A percentile compares a stretch with the other conserved stretches of the same genome.
phyloP scores from a whole-genome alignment of 2,888 invertebrate species.

The Drosophila anomelani region DNA sequence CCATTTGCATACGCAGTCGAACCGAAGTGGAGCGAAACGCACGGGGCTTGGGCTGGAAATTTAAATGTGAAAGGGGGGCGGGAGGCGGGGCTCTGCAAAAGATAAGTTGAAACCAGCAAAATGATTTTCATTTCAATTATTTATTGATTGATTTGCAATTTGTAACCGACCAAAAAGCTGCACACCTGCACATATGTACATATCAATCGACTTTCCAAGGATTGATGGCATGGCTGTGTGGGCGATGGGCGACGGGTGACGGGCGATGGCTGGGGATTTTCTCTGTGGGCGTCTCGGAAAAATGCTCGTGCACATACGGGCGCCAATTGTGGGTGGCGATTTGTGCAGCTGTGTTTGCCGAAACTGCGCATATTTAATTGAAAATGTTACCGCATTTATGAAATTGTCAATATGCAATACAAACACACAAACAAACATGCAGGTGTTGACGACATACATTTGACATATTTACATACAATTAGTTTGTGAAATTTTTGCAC shows the following conservation, averaged over 20 bases:
- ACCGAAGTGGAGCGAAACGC: conserved; percentile 59
- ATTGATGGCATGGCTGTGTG: conserved; percentile 62
- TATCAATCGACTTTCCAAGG: conserved; percentile 70
- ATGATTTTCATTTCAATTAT: conserved; percentile 82
- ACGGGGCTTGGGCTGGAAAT: conserved; percentile 16
- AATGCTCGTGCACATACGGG: conserved; percentile 15
- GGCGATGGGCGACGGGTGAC: not conserved
- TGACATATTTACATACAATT: conserved; percentile 81
- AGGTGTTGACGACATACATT: conserved; percentile 75
- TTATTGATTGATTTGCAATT: conserved; percentile 82
- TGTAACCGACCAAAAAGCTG: conserved; percentile 81
- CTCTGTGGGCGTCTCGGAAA: conserved; percentile 46
- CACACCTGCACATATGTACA: conserved; percentile 71
- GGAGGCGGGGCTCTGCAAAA: conserved; percentile 39
- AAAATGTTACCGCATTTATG: conserved; percentile 81
- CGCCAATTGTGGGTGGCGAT: conserved; percentile 28
- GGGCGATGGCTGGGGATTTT: conserved; percentile 1
- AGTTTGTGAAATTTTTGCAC: conserved; percentile 64
- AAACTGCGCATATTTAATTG: conserved; percentile 79
- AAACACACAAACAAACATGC: conserved; percentile 54
- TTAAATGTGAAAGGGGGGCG: not conserved
- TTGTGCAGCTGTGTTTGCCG: conserved; percentile 72
- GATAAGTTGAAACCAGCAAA: conserved; percentile 81
- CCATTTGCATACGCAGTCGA: conserved; percentile 77
- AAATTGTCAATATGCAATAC: conserved; percentile 78